Percentiles rank a stretch among this genome's conserved stretches.
Evolutionary conservation across 2,888 invertebrate species (phyloP).

Genomic region (Cheilosia grossa): DNA sequence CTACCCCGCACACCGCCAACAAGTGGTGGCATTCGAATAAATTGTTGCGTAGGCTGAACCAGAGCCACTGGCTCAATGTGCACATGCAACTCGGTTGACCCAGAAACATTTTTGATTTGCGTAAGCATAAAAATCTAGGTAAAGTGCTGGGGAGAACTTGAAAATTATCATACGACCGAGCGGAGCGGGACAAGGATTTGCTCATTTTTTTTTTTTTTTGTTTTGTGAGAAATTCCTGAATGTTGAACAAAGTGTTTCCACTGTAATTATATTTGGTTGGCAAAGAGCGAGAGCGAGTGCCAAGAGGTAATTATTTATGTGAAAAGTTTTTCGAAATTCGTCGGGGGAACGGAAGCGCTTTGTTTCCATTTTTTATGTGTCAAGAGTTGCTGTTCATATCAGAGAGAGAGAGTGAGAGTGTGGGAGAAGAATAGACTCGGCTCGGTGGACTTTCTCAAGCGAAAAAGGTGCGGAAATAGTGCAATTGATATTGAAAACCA

Average conservation of each 20-base stretch:
- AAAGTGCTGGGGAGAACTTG: slow-evolving; percentile 47
- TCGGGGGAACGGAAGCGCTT: slow-evolving; percentile 44
- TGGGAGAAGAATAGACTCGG: slow-evolving; percentile 25
- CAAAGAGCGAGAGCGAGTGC: slow-evolving; percentile 9
- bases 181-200: neutral
- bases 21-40: neutral
- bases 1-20: slow-evolving; percentile 1
- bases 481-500: slow-evolving; percentile 15
- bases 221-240: slow-evolving; percentile 13
- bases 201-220: neutral
- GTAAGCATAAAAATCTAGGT: slow-evolving; percentile 56
- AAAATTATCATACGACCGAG: slow-evolving; percentile 27
- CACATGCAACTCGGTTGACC: slow-evolving; percentile 53
- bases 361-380: slow-evolving; percentile 51
- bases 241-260: slow-evolving; percentile 64
- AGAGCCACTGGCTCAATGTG: neutral
- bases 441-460: slow-evolving; percentile 14
- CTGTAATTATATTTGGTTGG: slow-evolving; percentile 55
- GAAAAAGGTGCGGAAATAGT: slow-evolving; percentile 2
- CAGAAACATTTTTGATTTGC: slow-evolving; percentile 53
- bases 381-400: slow-evolving; percentile 18
- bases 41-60: slow-evolving; percentile 1
- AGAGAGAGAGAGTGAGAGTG: neutral
- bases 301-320: slow-evolving; percentile 58
- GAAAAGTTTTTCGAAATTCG: slow-evolving; percentile 47